phyloP scores from a whole-genome alignment of 2,797 vertebrate genomes.

The Lerista edwardsae region DNA sequence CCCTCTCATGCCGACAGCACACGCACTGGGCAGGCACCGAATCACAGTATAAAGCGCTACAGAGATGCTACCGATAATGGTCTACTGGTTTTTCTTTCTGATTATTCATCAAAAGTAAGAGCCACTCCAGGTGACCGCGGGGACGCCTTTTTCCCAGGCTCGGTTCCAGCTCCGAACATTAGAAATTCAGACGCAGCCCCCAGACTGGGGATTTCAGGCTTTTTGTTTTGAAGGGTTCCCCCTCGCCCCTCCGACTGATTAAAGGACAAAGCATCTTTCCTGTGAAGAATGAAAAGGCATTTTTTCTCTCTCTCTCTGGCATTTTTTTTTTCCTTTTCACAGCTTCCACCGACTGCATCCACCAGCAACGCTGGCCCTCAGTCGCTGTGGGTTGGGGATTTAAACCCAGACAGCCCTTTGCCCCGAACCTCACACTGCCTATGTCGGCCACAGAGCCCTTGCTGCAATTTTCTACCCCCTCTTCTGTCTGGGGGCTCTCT shows the following conservation, averaged over 20 bases:
- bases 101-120: not conserved
- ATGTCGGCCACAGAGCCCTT: not conserved
- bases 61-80: too few species aligned
- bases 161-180: not conserved
- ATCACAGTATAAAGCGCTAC: too few species aligned
- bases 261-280: constrained; percentile 6
- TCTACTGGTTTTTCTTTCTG: too few species aligned
- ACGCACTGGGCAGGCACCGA: not conserved
- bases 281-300: not conserved
- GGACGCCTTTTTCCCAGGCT: constrained; percentile 3
- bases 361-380: not conserved
- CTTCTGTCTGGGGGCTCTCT: not conserved
- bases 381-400: not conserved
- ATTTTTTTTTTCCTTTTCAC: not conserved
- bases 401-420: not conserved
- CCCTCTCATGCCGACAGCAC: not conserved
- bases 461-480: not conserved
- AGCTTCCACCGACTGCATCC: not conserved
- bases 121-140: not conserved
- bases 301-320: not conserved
- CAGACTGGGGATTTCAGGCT: not conserved
- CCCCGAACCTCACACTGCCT: not conserved
- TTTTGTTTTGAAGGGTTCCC: constrained; percentile 1
- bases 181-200: not conserved
- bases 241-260: not conserved